phyloP scores from a whole-genome alignment of 2,888 invertebrate species.

The Tenodera sinensis region DNA sequence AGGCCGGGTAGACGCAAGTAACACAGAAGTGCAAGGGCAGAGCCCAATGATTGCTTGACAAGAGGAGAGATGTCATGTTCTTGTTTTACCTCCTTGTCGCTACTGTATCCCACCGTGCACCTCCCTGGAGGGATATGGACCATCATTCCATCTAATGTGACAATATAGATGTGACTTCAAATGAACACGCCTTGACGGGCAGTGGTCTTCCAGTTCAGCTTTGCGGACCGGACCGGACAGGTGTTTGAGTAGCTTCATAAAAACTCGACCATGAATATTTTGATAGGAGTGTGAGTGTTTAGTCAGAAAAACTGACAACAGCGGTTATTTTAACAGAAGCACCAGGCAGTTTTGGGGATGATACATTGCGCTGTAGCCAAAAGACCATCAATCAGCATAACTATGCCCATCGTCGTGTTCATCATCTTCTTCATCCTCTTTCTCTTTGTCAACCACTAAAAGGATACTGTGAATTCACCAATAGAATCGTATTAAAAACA shows the following conservation, averaged over 20 bases:
- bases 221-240: neutral
- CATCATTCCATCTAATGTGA: neutral
- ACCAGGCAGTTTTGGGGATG: neutral
- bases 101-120: neutral
- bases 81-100: neutral
- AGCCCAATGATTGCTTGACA: neutral
- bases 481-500: too few relatives aligned
- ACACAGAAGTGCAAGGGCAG: neutral
- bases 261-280: neutral
- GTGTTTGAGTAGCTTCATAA: neutral
- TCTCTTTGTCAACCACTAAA: too few relatives aligned
- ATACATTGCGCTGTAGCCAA: too few relatives aligned
- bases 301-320: neutral
- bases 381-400: too few relatives aligned
- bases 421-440: too few relatives aligned
- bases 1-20: neutral
- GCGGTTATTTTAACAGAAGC: neutral
- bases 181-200: neutral
- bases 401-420: too few relatives aligned
- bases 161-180: neutral
- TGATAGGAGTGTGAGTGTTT: neutral
- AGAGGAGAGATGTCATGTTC: neutral
- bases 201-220: neutral
- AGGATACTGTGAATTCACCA: too few relatives aligned
- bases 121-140: neutral